These are phyloP conservation scores for Zonotrichia leucophrys DNA, from an alignment of 2,113 vertebrate genomes.

Conservation along the genomic window DNA sequence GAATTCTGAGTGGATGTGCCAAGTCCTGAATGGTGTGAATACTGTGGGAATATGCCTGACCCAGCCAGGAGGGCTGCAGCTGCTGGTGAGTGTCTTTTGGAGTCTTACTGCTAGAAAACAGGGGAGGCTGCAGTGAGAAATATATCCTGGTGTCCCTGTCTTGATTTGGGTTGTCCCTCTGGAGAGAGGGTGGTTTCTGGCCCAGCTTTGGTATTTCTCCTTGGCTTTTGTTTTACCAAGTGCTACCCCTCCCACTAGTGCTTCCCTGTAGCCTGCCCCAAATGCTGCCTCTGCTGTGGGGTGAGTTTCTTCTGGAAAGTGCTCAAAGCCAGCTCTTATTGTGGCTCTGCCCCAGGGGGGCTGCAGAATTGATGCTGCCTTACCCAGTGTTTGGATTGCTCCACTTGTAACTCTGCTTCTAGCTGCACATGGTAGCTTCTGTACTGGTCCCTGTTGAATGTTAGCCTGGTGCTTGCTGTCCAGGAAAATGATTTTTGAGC, in stretches of 20 bases:
- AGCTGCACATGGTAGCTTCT: rapidly evolving
- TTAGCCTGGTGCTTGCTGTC: neutral
- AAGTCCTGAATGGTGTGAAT: neutral
- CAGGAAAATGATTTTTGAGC: neutral
- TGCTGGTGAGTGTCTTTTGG: neutral
- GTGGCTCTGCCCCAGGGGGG: neutral
- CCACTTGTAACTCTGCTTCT: neutral
- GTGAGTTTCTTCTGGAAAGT: neutral
- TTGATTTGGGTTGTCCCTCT: rapidly evolving
- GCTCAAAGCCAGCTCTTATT: rapidly evolving
- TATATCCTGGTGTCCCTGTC: rapidly evolving
- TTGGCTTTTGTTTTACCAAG: neutral
- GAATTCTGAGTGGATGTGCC: rapidly evolving
- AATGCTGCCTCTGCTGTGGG: neutral
- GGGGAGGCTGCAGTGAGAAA: rapidly evolving
- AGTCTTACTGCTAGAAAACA: neutral
- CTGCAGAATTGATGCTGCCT: rapidly evolving
- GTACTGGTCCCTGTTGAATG: neutral
- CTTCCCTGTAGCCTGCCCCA: neutral
- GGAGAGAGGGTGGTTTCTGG: neutral
- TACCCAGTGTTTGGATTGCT: neutral
- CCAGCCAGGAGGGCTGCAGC: neutral
- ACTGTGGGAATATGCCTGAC: neutral
- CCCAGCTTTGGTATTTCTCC: neutral
- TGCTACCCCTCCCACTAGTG: rapidly evolving